These are phyloP conservation scores for Gerris buenoi DNA, from an alignment of 1,140 invertebrate species.

Conservation along the genomic window DNA sequence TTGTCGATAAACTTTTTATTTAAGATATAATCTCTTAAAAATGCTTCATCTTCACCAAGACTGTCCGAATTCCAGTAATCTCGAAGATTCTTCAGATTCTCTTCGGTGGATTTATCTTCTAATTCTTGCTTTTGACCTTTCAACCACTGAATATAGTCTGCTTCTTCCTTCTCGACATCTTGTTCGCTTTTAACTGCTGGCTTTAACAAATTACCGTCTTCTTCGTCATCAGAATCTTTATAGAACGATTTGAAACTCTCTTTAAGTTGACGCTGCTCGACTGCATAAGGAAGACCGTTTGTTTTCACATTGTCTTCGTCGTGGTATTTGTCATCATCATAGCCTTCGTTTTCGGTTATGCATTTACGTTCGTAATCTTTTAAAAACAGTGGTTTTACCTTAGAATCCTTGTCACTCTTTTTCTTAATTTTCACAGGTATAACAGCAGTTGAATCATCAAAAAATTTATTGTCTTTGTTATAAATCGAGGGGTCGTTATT, in stretches of 20 bases:
- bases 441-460: constrained; percentile 31
- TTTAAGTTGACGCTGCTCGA: constrained; percentile 54
- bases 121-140: constrained; percentile 55
- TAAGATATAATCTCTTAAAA: constrained; percentile 81
- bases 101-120: constrained; percentile 41
- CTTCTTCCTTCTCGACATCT: constrained; percentile 47
- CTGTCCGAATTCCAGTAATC: constrained; percentile 72
- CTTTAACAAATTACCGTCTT: constrained; percentile 37
- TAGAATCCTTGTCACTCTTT: not conserved
- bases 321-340: constrained; percentile 8
- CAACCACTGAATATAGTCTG: constrained; percentile 65
- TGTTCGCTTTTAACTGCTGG: constrained; percentile 43
- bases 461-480: constrained; percentile 58
- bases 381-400: not conserved
- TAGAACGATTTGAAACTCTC: constrained; percentile 43
- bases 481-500: constrained; percentile 80
- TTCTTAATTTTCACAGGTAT: constrained; percentile 1
- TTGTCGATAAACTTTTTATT: constrained; percentile 61
- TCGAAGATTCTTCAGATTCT: constrained; percentile 54
- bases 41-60: constrained; percentile 68
- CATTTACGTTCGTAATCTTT: not conserved
- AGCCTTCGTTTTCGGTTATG: not conserved
- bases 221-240: constrained; percentile 36
- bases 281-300: constrained; percentile 39
- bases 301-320: constrained; percentile 19